phyloP scores from a whole-genome alignment of 2,113 vertebrate species.

The Pangasianodon hypophthalmus region DNA sequence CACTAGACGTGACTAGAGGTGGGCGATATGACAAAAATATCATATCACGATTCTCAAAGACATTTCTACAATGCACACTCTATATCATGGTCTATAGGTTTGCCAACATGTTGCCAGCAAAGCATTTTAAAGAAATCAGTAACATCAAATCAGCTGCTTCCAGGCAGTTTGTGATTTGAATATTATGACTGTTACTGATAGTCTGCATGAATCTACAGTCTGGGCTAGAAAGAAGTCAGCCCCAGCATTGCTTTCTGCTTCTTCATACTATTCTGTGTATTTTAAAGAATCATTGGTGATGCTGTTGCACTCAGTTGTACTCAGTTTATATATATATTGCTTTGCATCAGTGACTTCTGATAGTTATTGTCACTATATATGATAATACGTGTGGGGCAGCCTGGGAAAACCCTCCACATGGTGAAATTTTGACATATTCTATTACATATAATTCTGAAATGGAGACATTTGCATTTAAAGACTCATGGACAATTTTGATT shows the following conservation, averaged over 20 bases:
- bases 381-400: neutral
- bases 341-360: neutral
- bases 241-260: neutral
- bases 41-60: too few relatives aligned
- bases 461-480: neutral
- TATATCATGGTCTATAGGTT: neutral
- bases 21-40: neutral
- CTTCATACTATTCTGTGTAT: neutral
- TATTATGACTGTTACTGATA: neutral
- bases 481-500: neutral
- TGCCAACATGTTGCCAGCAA: neutral
- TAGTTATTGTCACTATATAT: neutral
- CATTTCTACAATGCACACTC: neutral
- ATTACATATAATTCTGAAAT: too few relatives aligned
- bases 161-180: neutral
- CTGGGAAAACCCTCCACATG: too few relatives aligned
- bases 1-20: too few relatives aligned
- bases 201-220: neutral
- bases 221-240: neutral
- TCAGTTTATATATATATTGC: neutral
- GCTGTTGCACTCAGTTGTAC: neutral
- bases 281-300: neutral
- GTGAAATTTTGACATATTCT: neutral
- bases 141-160: neutral
- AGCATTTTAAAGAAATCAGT: neutral